A percentile compares a stretch with the other conserved stretches of the same genome.
phyloP scores from a whole-genome alignment of 2,113 vertebrate species.

The Austrofundulus limnaeus region DNA sequence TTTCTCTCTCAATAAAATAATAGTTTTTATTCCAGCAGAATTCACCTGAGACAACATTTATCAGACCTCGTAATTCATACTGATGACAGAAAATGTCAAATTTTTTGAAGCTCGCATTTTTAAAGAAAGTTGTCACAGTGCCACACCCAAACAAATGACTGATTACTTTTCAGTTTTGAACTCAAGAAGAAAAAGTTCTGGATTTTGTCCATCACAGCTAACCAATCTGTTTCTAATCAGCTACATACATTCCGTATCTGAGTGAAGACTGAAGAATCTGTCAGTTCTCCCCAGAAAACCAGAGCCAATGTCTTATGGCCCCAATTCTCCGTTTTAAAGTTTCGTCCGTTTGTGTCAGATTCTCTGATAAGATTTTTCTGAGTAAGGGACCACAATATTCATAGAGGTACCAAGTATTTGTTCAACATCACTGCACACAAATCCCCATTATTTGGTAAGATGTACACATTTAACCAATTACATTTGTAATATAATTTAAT shows the following conservation, averaged over 20 bases:
- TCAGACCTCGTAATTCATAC: slow-evolving; percentile 35
- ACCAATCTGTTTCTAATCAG: slow-evolving; percentile 46
- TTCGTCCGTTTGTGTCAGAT: too few species aligned
- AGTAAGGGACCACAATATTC: too few species aligned
- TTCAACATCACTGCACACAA: too few species aligned
- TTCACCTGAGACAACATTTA: slow-evolving; percentile 2
- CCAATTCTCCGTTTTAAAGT: too few species aligned
- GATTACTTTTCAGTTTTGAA: slow-evolving; percentile 21
- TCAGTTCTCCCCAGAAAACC: slow-evolving; percentile 2
- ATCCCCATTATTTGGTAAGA: too few species aligned
- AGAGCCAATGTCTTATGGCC: not conserved
- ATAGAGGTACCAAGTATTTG: too few species aligned
- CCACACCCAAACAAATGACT: slow-evolving; percentile 11
- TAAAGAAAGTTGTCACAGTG: slow-evolving; percentile 3
- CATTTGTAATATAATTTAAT: too few species aligned
- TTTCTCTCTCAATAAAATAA: too few species aligned
- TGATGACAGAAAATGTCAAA: slow-evolving; percentile 1
- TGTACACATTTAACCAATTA: too few species aligned
- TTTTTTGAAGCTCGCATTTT: slow-evolving; percentile 13
- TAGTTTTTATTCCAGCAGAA: not conserved
- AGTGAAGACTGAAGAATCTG: slow-evolving; percentile 35
- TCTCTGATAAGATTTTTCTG: too few species aligned
- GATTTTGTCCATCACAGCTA: slow-evolving; percentile 32
- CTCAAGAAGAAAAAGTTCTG: slow-evolving; percentile 39
- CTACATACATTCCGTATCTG: slow-evolving; percentile 20